phyloP scores from a whole-genome alignment of 2,797 vertebrate genomes.

The Sebastiscus tertius region DNA sequence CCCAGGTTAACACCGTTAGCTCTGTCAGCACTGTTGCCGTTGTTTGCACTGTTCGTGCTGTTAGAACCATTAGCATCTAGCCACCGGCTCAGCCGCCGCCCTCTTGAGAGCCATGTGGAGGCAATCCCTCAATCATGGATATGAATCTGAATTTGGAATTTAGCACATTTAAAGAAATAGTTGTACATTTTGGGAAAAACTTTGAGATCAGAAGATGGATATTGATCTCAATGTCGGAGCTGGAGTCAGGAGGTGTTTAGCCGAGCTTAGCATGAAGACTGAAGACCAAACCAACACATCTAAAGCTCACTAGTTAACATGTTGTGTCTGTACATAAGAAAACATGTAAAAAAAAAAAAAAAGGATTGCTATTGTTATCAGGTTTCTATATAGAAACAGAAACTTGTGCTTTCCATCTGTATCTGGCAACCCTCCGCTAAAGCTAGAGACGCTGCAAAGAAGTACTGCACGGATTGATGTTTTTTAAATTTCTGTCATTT shows the following conservation, averaged over 20 bases:
- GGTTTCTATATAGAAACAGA: background rate
- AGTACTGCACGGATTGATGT: background rate
- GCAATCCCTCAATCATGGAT: too few species aligned
- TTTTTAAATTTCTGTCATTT: background rate
- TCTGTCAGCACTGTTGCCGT: background rate
- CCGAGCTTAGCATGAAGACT: background rate
- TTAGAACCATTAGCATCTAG: too few species aligned
- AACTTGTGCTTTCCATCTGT: background rate
- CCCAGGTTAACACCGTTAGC: too few species aligned
- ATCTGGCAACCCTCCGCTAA: too few species aligned
- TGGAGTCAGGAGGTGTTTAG: background rate
- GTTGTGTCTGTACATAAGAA: background rate
- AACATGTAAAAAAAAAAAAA: background rate
- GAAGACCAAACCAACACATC: background rate
- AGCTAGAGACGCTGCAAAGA: background rate
- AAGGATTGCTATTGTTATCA: background rate
- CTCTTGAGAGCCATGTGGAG: too few species aligned
- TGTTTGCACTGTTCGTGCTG: background rate
- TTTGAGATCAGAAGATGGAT: background rate
- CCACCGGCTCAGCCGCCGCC: too few species aligned
- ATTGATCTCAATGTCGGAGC: background rate
- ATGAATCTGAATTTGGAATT: too few species aligned
- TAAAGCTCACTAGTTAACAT: background rate
- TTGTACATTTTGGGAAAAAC: background rate
- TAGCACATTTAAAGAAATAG: background rate